phyloP scores from a whole-genome alignment of 2,797 vertebrate species.

The Artibeus jamaicensis region DNA sequence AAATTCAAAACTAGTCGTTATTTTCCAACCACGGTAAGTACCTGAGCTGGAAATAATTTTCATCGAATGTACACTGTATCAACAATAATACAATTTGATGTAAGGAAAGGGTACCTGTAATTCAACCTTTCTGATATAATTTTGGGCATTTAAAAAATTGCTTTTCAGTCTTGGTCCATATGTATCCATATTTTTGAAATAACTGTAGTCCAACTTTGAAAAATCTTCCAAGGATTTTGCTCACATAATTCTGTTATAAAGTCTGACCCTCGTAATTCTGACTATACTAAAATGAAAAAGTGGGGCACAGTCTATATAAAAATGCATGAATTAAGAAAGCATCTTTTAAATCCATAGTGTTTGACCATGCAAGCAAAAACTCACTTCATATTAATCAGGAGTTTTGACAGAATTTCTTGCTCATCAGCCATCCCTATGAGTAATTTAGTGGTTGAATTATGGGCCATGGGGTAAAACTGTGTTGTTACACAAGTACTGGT shows the following conservation, averaged over 20 bases:
- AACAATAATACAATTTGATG: not conserved
- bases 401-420: slow-evolving; percentile 1
- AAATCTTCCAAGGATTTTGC: not conserved
- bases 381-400: not conserved
- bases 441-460: not conserved
- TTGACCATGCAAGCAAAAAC: not conserved
- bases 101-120: not conserved
- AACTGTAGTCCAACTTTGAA: not conserved
- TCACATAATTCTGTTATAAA: slow-evolving; percentile 4
- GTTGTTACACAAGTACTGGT: not conserved
- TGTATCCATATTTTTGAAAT: not conserved
- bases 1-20: slow-evolving; percentile 97
- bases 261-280: not conserved
- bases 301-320: not conserved
- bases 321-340: not conserved
- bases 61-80: not conserved
- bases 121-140: not conserved
- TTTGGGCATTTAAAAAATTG: not conserved
- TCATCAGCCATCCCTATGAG: not conserved
- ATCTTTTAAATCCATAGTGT: not conserved
- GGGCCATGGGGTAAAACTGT: not conserved
- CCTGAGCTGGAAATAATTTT: not conserved
- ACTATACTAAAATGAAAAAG: not conserved
- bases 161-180: not conserved
- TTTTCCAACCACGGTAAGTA: slow-evolving; percentile 96